Percentiles rank a stretch among this genome's conserved stretches.
phyloP scores from a whole-genome alignment of 1,140 invertebrate species.

The Dryas iulia region DNA sequence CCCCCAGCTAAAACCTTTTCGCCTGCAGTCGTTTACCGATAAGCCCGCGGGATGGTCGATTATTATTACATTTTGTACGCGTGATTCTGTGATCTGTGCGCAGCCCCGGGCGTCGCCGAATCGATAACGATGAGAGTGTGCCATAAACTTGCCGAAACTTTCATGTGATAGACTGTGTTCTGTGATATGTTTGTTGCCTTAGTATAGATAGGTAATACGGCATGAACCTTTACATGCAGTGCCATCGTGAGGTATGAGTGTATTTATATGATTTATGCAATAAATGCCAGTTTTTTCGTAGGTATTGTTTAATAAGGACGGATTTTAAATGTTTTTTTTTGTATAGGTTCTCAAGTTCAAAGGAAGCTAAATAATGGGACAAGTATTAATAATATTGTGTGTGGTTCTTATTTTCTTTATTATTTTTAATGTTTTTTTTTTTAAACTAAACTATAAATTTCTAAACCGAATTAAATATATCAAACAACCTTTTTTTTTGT shows the following conservation, averaged over 20 bases:
- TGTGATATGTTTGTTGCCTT: slow-evolving; percentile 76
- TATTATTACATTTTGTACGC: slow-evolving; percentile 73
- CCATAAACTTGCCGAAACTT: slow-evolving; percentile 36
- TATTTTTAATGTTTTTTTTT: neutral
- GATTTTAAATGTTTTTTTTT: neutral
- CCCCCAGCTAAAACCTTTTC: slow-evolving; percentile 78
- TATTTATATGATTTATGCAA: slow-evolving; percentile 11
- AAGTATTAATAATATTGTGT: no score
- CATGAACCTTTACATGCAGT: slow-evolving; percentile 78
- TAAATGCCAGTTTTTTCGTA: neutral
- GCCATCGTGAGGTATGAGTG: slow-evolving; percentile 75
- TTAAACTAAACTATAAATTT: neutral
- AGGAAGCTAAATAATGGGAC: neutral
- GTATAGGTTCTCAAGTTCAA: neutral
- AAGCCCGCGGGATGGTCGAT: slow-evolving; percentile 77
- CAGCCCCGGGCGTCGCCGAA: slow-evolving; percentile 60
- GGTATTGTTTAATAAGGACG: neutral
- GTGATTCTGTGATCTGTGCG: slow-evolving; percentile 63
- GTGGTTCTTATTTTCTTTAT: no score
- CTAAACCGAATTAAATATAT: no score
- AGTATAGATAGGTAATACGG: slow-evolving; percentile 57
- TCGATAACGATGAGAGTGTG: slow-evolving; percentile 51
- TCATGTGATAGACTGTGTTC: slow-evolving; percentile 64
- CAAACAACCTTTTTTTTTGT: no score
- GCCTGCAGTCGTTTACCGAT: slow-evolving; percentile 79